Base-by-base conservation (phyloP, 2,888 invertebrate genomes). In the Acrobasis suavella region DNA sequence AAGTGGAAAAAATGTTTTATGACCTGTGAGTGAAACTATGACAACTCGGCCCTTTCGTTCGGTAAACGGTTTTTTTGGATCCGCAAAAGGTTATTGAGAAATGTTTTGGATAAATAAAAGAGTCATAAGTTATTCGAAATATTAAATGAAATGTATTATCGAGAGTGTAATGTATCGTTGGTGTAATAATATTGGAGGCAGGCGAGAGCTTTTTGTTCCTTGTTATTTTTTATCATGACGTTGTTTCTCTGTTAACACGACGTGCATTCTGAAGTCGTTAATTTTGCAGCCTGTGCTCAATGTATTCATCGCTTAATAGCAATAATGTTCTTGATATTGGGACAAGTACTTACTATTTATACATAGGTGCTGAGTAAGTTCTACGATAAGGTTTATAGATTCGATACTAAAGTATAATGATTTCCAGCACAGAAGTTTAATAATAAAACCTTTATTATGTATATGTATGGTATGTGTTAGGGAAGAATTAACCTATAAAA, bases 1-100 rank as follows among this genome's bases (percentile, higher is more conserved):
- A 92, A 91, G 83, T 85, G 78, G 78, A 91, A 91, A 91, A 92
- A 91, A 87, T 87, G 81, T 80, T 91, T 90, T 90, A 91, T 86
- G 90, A 87, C 82, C 85, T 85, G 85, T 81, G 87, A 87, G 82
- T 82, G 86, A 79, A 83, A 80, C 78, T 87, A 85, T 86, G 89
- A 89, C 87, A 85, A 82, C 82, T 82, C 72, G 79, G 78, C 76
- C 72, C 75, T 78, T 82, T 82, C 82, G 79, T 81, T 79, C 78
- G 72, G 78, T 82, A 78, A 78, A 78, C 77, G 72, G 76, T 83
- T 85, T 77, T 83, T 83, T 76, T 70, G 61, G 64, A 60, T 66
- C 61, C 61, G 71, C 71, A 74, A 82, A 78, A 78, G 75, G 65
- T 55, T 72, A 76, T 72, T 81, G 82, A 86, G 77, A 76, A 78